phyloP scores from a whole-genome alignment of 30 jellyfish, hydroid and myxozoan species.

The Turritopsis rubra region DNA sequence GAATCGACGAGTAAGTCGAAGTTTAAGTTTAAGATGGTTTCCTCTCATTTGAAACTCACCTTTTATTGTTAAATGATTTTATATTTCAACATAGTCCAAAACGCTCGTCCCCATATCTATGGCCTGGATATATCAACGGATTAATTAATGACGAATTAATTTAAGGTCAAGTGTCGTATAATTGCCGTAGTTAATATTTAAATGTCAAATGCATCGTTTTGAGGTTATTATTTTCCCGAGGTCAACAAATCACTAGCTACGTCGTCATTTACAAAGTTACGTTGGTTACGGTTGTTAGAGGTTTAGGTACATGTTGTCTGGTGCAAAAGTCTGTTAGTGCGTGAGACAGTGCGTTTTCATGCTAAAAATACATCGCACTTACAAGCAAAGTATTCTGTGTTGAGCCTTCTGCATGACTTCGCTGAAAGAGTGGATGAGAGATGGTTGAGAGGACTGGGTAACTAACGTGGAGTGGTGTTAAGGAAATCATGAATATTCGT shows the following conservation, averaged over 20 bases:
- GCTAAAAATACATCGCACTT: background rate
- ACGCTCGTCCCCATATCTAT: background rate
- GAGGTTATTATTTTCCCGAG: no score
- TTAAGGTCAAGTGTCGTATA: background rate
- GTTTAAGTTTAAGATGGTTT: background rate
- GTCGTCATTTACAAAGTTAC: no score
- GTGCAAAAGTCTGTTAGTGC: background rate
- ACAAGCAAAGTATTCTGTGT: constrained; percentile 8
- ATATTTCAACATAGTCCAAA: constrained; percentile 10
- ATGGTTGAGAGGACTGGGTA: background rate
- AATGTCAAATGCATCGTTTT: no score
- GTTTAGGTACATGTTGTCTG: no score
- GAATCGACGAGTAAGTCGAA: no score
- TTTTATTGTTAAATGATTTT: background rate
- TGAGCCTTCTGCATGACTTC: background rate
- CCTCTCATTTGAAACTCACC: background rate
- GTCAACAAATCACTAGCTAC: no score
- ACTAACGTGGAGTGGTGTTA: background rate
- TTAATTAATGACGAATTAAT: no score
- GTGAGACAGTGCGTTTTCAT: background rate
- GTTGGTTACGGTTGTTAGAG: background rate
- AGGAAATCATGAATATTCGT: background rate
- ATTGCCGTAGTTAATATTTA: background rate
- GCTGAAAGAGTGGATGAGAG: background rate
- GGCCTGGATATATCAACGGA: background rate